These are phyloP conservation scores for Cygnus atratus DNA, from an alignment of 2,113 vertebrate genomes.

Conservation along the genomic window DNA sequence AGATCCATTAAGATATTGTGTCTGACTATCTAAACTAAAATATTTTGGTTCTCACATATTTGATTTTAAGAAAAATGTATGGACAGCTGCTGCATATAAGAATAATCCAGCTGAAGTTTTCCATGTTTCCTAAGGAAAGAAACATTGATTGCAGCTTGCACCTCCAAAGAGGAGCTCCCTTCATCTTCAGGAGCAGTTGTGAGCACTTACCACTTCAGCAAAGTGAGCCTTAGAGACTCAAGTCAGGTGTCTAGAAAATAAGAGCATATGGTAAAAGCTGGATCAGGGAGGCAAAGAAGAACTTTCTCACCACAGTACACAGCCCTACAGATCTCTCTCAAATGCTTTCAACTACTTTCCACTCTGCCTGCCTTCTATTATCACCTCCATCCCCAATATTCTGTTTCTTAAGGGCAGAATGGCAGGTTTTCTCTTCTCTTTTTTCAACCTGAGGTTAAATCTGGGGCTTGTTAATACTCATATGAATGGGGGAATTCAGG, in stretches of 20 bases:
- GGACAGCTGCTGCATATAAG: not conserved
- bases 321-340: not conserved
- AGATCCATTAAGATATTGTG: not conserved
- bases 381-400: not conserved
- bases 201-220: not conserved
- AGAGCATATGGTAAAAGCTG: not conserved
- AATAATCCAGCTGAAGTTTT: not conserved
- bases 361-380: not conserved
- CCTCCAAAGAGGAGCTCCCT: not conserved
- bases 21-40: not conserved
- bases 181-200: not conserved
- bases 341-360: not conserved
- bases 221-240: not conserved
- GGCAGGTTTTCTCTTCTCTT: not conserved
- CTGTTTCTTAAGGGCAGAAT: not conserved
- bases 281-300: not conserved
- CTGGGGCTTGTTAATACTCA: not conserved
- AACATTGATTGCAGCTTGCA: not conserved
- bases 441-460: not conserved
- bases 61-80: not conserved
- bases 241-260: not conserved
- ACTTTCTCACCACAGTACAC: not conserved
- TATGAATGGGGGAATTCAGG: not conserved
- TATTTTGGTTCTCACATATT: not conserved
- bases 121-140: not conserved